Base-by-base conservation (phyloP, 2,888 invertebrate genomes). In the Nebria salina region DNA sequence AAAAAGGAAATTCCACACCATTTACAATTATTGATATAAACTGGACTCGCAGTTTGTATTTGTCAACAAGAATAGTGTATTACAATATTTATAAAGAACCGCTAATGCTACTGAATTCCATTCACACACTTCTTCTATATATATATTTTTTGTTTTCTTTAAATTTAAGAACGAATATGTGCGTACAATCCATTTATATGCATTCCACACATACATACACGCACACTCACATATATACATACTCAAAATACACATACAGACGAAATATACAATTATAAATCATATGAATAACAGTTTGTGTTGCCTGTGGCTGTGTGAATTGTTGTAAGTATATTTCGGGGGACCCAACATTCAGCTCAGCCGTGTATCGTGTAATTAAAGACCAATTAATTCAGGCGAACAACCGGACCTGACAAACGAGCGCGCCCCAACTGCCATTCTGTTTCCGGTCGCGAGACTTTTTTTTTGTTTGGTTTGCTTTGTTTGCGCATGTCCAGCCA, bases 341-440 rank as follows among this genome's bases (percentile, higher is more conserved):
- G 43, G 65, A 65, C 72, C 13, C 42, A 43, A 34, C 70, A 26
- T 70, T 70, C 70, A 43, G 41, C 77, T 25, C 20, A 34, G 72
- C 72, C 78, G 65, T 73, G 65, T 76, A 76, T 78, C 78, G 65
- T 78, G 65, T 78, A 78, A 78, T 78, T 78, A 78, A 78, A 78
- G 73, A 64, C 78, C 78, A 72, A 78, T 78, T 78, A 78, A 78
- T 78, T 78, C 78, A 72, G 65, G 73, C 78, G 78, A 73, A 78
- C 78, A 78, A 78, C 72, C 78, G 65, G 25, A 72, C 43, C 78
- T 78, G 78, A 78, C 78, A 78, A 78, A 78, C 78, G 64, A 78
- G 78, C 77, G 54, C 54, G 54, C 7, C 54, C 54, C 77, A 78
- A 78, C 78, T 78, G 78, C 78, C 78, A 34, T 42, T 41, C 73